These are phyloP conservation scores for Aphelenchoides fujianensis DNA, from an alignment of 1,140 invertebrate species.

Conservation along the genomic window DNA sequence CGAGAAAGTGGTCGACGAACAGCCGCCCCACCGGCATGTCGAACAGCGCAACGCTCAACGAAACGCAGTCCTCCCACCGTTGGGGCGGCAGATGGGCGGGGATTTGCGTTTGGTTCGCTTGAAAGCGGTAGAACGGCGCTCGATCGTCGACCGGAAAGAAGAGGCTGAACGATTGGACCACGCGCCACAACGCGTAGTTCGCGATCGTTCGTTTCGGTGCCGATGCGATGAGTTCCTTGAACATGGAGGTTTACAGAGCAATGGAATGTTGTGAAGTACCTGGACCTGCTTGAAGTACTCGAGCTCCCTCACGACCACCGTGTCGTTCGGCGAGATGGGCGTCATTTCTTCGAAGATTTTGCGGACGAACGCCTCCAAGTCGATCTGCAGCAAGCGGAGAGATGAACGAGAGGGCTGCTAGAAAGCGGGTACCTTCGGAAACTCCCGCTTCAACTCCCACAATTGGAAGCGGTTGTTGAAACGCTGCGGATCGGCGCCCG, in stretches of 20 bases:
- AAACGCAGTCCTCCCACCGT: slow-evolving; percentile 57
- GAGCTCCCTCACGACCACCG: slow-evolving; percentile 50
- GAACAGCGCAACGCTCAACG: slow-evolving; percentile 49
- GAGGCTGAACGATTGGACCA: slow-evolving; percentile 54
- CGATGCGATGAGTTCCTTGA: slow-evolving; percentile 63
- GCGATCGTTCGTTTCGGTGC: slow-evolving; percentile 68
- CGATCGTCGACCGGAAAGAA: slow-evolving; percentile 47
- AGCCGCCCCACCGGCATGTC: slow-evolving; percentile 60
- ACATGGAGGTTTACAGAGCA: slow-evolving; percentile 58
- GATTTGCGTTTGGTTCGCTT: slow-evolving; percentile 56
- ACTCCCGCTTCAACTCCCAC: slow-evolving; percentile 36
- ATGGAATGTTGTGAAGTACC: slow-evolving; percentile 18
- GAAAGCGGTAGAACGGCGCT: slow-evolving; percentile 53
- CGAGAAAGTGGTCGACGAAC: slow-evolving; percentile 59
- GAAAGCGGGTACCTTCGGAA: slow-evolving; percentile 50
- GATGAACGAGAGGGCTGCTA: no score
- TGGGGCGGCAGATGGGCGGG: slow-evolving; percentile 38
- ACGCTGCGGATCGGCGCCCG: slow-evolving; percentile 52
- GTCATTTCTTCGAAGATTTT: slow-evolving; percentile 44
- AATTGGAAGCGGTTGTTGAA: slow-evolving; percentile 51
- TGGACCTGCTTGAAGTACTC: slow-evolving; percentile 52
- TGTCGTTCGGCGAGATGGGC: slow-evolving; percentile 46
- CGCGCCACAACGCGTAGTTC: slow-evolving; percentile 57
- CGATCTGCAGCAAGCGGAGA: slow-evolving; percentile 52
- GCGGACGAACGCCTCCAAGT: slow-evolving; percentile 47